These are phyloP conservation scores for Drosophila anomalata DNA, from an alignment of 2,888 invertebrate species.

Conservation along the genomic window DNA sequence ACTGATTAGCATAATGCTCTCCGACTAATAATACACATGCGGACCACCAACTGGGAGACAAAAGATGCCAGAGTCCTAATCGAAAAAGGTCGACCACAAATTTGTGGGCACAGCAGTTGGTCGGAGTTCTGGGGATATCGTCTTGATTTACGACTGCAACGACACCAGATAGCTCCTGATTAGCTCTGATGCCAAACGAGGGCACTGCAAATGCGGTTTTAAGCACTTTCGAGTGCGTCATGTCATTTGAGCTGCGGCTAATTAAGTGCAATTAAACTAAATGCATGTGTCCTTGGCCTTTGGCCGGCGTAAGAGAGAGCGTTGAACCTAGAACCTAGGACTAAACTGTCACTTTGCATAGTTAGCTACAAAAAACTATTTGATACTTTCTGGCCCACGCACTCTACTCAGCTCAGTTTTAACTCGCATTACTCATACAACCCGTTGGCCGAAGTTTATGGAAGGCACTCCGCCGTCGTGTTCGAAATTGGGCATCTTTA, in stretches of 20 bases:
- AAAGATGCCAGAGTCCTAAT: conserved; percentile 36
- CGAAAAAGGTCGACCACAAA: conserved; percentile 70
- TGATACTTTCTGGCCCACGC: conserved; percentile 13
- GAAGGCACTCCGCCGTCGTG: conserved; percentile 14
- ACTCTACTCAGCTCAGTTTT: conserved; percentile 13
- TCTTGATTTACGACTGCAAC: conserved; percentile 62
- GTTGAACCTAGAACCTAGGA: conserved; percentile 44
- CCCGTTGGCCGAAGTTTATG: conserved; percentile 38
- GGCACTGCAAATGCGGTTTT: conserved; percentile 31
- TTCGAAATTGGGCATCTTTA: conserved; percentile 37
- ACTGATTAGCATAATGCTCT: conserved; percentile 70
- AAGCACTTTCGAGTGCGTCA: conserved; percentile 33
- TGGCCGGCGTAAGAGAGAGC: conserved; percentile 19
- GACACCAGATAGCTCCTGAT: conserved; percentile 46
- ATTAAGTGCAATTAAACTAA: conserved; percentile 58
- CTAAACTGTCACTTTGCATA: conserved; percentile 23
- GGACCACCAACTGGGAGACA: conserved; percentile 31
- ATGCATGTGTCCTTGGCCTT: conserved; percentile 39
- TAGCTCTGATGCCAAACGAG: conserved; percentile 39
- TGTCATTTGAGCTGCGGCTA: conserved; percentile 43
- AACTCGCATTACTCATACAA: conserved; percentile 53
- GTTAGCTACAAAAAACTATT: neutral
- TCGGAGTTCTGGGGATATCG: conserved; percentile 38
- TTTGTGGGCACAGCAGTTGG: conserved; percentile 45
- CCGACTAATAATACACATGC: conserved; percentile 49